Evolutionary conservation across 2,888 invertebrate species (phyloP), one percentile per base, ranked within the genome.

Genomic region (Megastigmus dorsalis): DNA sequence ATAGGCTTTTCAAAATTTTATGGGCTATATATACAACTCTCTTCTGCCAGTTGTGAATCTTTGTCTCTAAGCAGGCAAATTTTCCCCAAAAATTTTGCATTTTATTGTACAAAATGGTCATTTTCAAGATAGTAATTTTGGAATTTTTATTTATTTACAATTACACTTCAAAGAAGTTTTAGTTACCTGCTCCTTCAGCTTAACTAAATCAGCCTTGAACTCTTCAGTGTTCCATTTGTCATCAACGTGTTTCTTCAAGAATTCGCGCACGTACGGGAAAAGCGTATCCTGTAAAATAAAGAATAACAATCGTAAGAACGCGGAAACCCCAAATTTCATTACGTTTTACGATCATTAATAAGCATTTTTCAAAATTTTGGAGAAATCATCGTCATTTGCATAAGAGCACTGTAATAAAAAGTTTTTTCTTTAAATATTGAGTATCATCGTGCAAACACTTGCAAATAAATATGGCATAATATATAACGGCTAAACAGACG

Each of bases 201-300:
- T 92, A 20, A 89, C 88, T 3, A 96, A 90, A 50, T 92, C 93
- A 69, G 89, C 89, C 85, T 94, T 92, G 36, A 94, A 93, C 60
- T 92, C 91, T 1, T 91, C 91, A 0, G 89, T 89, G 48, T 93
- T 92, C 94, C 94, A 96, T 79, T 94, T 91, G 28, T 89, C 89
- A 73, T 91, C 91, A 63, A 98, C 86, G 85, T 93, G 96, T 65
- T 90, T 89, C 82, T 93, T 91, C 26, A 93, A 90, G 84, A 96
- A 92, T 76, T 93, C 90, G 79, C 91, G 91, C 0, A 94, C 94
- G 84, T 94, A 97, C 0, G 94, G 93, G 83, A 95, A 95, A 43
- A 95, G 89, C 20, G 91, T 91, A 76, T 95, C 94, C 94, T 95
- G 87, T 48, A 88, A 89, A 71, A 73, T 45, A n/a, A 66, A 41